Evolutionary conservation across 2,113 vertebrate genomes (phyloP).

Genomic region (Protobothrops mucrosquamatus): DNA sequence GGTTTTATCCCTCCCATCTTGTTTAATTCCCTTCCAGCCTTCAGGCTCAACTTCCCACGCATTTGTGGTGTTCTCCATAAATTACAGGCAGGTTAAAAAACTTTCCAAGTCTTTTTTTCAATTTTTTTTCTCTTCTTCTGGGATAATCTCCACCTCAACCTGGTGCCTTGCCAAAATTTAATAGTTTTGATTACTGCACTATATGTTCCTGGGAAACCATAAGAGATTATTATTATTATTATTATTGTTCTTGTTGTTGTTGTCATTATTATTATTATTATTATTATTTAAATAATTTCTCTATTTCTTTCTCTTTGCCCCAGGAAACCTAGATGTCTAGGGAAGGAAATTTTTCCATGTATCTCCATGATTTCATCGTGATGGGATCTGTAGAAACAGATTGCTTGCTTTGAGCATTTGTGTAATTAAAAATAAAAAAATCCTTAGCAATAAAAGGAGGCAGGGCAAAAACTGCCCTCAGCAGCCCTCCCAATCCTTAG

Average conservation of each 20-base stretch:
- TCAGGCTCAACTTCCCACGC: slow-evolving; percentile 29
- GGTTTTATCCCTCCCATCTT: slow-evolving; percentile 21
- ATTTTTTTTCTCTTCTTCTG: not conserved
- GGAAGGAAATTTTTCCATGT: slow-evolving; percentile 3
- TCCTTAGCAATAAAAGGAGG: not conserved
- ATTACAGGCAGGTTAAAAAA: slow-evolving; percentile 16
- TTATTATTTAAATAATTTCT: not conserved
- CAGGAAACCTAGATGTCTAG: slow-evolving; percentile 4
- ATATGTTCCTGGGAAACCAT: slow-evolving; percentile 34
- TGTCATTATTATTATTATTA: slow-evolving; percentile 9
- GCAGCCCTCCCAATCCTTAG: too few species aligned
- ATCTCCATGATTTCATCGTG: not conserved
- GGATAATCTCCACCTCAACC: slow-evolving; percentile 21
- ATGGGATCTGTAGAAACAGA: not conserved
- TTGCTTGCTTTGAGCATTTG: not conserved
- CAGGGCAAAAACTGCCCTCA: not conserved
- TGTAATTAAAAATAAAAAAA: not conserved
- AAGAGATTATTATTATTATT: not conserved
- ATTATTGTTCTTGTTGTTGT: not conserved
- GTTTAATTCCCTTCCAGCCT: slow-evolving; percentile 33
- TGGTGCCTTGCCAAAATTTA: slow-evolving; percentile 56
- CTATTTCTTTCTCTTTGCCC: slow-evolving; percentile 25
- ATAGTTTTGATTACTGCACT: slow-evolving; percentile 45
- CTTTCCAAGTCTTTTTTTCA: slow-evolving; percentile 35
- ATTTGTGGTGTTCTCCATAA: slow-evolving; percentile 3